Conservation (phyloP, 2,797 vertebrate genomes). For the Pangasius larnaudii region DNA sequence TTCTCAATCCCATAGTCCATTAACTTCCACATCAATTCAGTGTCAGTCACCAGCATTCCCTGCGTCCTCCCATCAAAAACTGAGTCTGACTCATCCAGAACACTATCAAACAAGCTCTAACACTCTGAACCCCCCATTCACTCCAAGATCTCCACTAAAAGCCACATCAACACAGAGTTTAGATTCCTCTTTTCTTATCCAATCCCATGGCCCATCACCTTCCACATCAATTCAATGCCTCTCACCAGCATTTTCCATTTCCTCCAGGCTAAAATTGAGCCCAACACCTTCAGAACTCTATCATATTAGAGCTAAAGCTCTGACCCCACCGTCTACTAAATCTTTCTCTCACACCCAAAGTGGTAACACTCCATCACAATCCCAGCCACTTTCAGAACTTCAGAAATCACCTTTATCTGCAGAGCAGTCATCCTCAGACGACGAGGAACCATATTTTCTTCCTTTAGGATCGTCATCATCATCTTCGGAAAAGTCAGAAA, state of each 20-base stretch:
- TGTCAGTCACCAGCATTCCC: not conserved
- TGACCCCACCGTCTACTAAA: not conserved
- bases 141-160: not conserved
- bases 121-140: not conserved
- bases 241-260: not conserved
- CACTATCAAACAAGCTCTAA: not conserved
- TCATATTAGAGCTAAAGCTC: conserved; percentile 8
- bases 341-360: not conserved
- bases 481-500: conserved; percentile 11
- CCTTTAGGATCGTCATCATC: not conserved
- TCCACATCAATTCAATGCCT: conserved; percentile 1
- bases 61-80: not conserved
- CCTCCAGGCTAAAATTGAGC: conserved; percentile 17
- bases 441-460: not conserved
- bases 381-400: not conserved
- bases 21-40: not conserved
- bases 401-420: conserved; percentile 12
- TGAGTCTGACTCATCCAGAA: not conserved
- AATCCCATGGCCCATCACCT: not conserved
- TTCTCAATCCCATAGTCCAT: not conserved
- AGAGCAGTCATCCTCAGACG: not conserved
- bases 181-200: not conserved
- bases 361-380: conserved; percentile 23
- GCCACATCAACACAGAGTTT: not conserved
- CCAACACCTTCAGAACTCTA: conserved; percentile 5